Base-by-base conservation (phyloP, 1,140 invertebrate species). In the Globodera ellingtonae region DNA sequence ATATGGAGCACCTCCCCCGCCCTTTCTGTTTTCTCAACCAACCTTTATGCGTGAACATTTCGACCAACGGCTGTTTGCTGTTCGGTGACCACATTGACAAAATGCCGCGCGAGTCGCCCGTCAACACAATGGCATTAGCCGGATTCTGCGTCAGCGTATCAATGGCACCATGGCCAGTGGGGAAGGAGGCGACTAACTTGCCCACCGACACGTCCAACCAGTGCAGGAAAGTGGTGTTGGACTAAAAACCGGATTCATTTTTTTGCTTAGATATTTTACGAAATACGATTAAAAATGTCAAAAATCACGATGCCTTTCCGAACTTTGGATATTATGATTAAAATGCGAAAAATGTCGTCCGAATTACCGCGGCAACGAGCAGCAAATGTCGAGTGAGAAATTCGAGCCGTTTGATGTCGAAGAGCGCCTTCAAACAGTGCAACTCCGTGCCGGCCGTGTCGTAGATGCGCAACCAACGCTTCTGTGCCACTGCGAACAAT, bases 351-450 rank as follows among this genome's bases (percentile, higher is more conserved):
- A 35, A 35, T 35, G 35, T 35, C 35, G 35, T 52, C 8, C 2
- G 52, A 10, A 92, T 92, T 90, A 95, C 94, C 62, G 93, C 93
- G 82, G 93, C 92, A n/a, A 93, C 94, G 35, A 99, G 91, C 15
- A 99, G 92, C 90, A 99, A 98, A 90, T 99, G 97, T 91, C 98
- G 98, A 0, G 97, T 97, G 35, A 99, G 91, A 91, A 98, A 99
- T 89, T 98, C 95, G 90, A 99, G 90, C 70, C 92, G 91, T 13
- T 94, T 91, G 6, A 95, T 93, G 83, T 92, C 92, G 87, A 94
- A 92, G 89, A 99, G 90, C 83, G 91, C 91, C 90, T 98, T 98
- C 0, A 99, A 88, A 90, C 97, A 98, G 90, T 99, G 97, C 59
- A 99, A 86, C 90, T 99, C 97, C 73, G 94, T 94, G 67, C 98